Conservation (phyloP, 2,888 invertebrate species). For the Aspidiotus destructor region DNA sequence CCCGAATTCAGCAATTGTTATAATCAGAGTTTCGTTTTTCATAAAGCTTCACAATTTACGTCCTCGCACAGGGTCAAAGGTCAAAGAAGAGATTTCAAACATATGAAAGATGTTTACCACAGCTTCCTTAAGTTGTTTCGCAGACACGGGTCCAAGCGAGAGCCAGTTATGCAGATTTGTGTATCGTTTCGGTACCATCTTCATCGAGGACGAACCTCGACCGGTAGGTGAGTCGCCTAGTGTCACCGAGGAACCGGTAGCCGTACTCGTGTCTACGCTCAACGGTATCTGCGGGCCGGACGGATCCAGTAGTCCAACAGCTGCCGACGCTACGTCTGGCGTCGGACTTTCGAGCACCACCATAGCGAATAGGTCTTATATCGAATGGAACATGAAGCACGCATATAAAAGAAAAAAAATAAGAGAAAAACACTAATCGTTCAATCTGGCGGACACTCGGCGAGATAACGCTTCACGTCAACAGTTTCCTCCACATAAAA, state of each 20-base stretch:
- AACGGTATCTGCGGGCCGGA: slow-evolving; percentile 41
- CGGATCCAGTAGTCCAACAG: slow-evolving; percentile 58
- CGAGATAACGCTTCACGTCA: background rate
- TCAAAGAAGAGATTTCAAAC: too few relatives aligned
- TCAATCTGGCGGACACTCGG: background rate
- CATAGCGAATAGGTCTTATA: slow-evolving; percentile 44
- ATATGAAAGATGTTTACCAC: slow-evolving; percentile 40
- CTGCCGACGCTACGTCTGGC: slow-evolving; percentile 39
- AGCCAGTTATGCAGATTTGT: slow-evolving; percentile 85
- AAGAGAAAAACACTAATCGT: slow-evolving; percentile 6
- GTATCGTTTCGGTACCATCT: slow-evolving; percentile 82
- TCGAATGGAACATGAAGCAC: background rate
- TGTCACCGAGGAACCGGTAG: slow-evolving; percentile 42
- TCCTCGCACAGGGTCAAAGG: too few relatives aligned
- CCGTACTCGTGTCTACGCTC: slow-evolving; percentile 35
- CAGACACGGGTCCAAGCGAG: slow-evolving; percentile 50
- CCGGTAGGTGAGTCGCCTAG: slow-evolving; percentile 41
- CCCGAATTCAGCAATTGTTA: too few relatives aligned
- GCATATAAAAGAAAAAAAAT: background rate
- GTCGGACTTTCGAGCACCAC: slow-evolving; percentile 55
- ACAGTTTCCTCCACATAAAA: background rate
- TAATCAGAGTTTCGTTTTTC: too few relatives aligned
- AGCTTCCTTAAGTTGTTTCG: slow-evolving; percentile 46
- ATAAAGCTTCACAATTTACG: too few relatives aligned
- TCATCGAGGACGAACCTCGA: slow-evolving; percentile 51